These are phyloP conservation scores for Pachymerium ferrugineum DNA, from an alignment of 2,888 invertebrate species.

Conservation along the genomic window DNA sequence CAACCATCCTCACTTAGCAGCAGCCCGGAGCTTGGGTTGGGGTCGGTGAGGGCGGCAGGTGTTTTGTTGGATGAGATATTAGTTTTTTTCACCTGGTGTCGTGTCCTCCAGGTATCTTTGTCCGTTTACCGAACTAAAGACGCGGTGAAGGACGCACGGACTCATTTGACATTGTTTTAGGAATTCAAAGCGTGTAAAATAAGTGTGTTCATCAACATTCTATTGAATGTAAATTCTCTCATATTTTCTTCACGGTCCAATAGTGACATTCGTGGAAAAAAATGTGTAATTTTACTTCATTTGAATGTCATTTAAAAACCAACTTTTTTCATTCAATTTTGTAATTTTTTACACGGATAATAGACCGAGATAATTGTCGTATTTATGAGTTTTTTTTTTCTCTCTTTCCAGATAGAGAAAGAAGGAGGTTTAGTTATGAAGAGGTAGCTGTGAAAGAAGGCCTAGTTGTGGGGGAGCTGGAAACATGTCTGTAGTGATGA, in stretches of 20 bases:
- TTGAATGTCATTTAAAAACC: not conserved
- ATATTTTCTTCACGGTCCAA: slow-evolving; percentile 11
- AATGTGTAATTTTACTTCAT: not conserved
- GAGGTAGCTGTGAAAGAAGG: not conserved
- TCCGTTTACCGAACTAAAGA: slow-evolving; percentile 1
- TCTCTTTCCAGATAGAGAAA: not conserved
- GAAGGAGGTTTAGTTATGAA: not conserved
- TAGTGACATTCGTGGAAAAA: not conserved
- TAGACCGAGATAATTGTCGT: not conserved
- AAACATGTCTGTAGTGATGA: slow-evolving; percentile 30
- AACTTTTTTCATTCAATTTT: not conserved
- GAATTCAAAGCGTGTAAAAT: slow-evolving; percentile 25
- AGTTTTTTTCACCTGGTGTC: slow-evolving; percentile 22
- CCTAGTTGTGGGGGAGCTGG: not conserved
- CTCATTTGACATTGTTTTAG: slow-evolving; percentile 11
- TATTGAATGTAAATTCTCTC: not conserved
- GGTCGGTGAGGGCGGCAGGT: slow-evolving; percentile 27
- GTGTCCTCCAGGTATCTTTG: slow-evolving; percentile 27
- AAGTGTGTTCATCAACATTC: not conserved
- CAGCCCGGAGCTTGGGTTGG: slow-evolving; percentile 15
- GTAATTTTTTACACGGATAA: not conserved
- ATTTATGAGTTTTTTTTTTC: not conserved
- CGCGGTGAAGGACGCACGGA: slow-evolving; percentile 13
- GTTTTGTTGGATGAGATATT: slow-evolving; percentile 18
- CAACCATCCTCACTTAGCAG: slow-evolving; percentile 12